phyloP scores from a whole-genome alignment of 2,797 vertebrate species.

The Pteronotus mesoamericanus region DNA sequence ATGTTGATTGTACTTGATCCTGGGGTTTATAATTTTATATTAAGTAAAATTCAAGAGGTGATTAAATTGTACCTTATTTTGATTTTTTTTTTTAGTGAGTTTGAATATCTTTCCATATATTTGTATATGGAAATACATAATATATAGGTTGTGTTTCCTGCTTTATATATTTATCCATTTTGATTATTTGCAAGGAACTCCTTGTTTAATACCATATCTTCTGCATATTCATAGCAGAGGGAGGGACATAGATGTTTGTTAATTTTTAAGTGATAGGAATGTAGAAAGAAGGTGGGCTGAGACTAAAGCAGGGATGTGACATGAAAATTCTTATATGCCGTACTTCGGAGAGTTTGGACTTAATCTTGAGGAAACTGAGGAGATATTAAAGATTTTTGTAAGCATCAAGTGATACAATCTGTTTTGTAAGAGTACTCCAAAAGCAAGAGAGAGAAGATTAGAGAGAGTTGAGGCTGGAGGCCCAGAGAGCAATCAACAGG shows the following conservation, averaged over 20 bases:
- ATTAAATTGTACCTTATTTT: conserved; percentile 33
- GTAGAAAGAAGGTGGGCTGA: neutral
- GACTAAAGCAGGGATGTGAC: neutral
- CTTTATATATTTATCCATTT: neutral
- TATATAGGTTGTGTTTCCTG: neutral
- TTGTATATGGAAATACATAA: no score
- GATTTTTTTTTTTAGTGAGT: conserved; percentile 26
- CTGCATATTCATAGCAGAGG: neutral
- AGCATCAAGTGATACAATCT: neutral
- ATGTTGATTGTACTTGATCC: neutral
- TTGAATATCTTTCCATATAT: neutral
- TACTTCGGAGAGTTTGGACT: neutral
- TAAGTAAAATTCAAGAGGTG: neutral
- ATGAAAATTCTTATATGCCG: neutral
- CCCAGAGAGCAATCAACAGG: neutral
- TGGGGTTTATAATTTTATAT: conserved; percentile 3
- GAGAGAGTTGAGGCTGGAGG: neutral
- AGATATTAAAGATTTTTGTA: neutral
- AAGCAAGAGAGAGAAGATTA: neutral
- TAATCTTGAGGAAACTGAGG: conserved; percentile 3
- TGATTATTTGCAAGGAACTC: neutral
- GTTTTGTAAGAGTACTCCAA: neutral
- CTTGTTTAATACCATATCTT: neutral
- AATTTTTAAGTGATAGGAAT: neutral
- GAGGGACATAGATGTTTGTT: neutral